A percentile compares a stretch with the other conserved stretches of the same genome.
These are phyloP conservation scores for Mallotus villosus DNA, from an alignment of 2,797 vertebrate genomes.

Conservation along the genomic window DNA sequence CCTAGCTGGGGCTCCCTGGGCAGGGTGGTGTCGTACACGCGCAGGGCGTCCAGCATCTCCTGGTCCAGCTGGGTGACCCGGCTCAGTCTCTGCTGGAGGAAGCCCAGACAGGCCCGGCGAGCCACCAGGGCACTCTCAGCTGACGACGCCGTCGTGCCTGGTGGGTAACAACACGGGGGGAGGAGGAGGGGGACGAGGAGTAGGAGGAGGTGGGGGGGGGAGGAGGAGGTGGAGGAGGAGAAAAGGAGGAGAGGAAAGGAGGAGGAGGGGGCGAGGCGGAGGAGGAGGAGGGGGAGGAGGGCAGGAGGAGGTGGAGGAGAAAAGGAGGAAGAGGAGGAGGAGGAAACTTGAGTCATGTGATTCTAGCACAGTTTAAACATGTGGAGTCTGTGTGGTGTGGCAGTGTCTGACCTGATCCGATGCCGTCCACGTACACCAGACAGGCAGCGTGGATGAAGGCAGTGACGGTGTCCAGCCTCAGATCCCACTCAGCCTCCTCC, in stretches of 20 bases:
- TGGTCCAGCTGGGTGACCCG: constrained; percentile 75
- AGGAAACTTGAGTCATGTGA: neutral
- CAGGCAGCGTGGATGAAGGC: constrained; percentile 92
- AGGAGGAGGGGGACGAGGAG: too few relatives aligned
- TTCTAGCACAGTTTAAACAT: neutral
- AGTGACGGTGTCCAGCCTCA: constrained; percentile 74
- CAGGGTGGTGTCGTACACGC: constrained; percentile 82
- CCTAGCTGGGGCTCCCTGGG: constrained; percentile 80
- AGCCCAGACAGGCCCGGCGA: constrained; percentile 82
- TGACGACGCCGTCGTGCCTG: constrained; percentile 85
- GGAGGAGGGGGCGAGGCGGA: too few relatives aligned
- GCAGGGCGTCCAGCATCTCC: constrained; percentile 78
- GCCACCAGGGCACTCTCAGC: constrained; percentile 75
- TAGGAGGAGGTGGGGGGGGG: too few relatives aligned
- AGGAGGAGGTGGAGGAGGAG: too few relatives aligned
- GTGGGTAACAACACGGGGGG: neutral
- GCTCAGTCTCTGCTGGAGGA: constrained; percentile 80
- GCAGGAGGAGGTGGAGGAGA: neutral
- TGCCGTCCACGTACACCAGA: constrained; percentile 90
- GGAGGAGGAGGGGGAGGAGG: too few relatives aligned
- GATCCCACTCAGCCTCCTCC: constrained; percentile 60
- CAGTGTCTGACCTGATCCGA: constrained; percentile 85
- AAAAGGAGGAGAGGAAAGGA: too few relatives aligned
- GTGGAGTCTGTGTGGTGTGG: neutral
- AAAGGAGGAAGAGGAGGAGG: too few relatives aligned